phyloP scores from a whole-genome alignment of 2,113 vertebrate species.

The Crocuta crocuta region DNA sequence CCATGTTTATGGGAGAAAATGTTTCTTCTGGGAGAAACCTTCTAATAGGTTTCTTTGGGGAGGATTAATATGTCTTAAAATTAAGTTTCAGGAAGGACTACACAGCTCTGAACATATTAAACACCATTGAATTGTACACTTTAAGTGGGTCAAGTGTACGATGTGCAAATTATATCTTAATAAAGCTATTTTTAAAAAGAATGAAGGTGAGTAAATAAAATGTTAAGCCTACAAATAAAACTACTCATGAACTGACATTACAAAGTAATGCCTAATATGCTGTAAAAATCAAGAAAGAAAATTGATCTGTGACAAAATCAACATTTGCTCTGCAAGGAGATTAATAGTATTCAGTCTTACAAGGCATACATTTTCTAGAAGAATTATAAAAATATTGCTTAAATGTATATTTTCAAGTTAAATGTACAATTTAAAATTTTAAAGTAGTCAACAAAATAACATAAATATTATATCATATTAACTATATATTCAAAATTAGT shows the following conservation, averaged over 20 bases:
- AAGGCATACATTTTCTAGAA: not conserved
- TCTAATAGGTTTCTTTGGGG: not conserved
- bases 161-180: not conserved
- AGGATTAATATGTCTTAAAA: not conserved
- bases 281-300: not conserved
- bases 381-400: not conserved
- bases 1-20: not conserved
- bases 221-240: not conserved
- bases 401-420: not conserved
- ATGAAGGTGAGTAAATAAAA: not conserved
- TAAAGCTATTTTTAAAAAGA: not conserved
- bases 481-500: not conserved
- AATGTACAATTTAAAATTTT: not conserved
- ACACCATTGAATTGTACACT: not conserved
- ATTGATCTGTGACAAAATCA: not conserved
- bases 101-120: not conserved
- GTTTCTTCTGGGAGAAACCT: not conserved
- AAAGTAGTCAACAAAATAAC: not conserved
- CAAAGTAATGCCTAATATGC: not conserved
- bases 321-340: not conserved
- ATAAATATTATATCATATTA: not conserved
- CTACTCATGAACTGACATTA: not conserved
- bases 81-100: not conserved
- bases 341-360: not conserved
- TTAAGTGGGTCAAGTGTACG: not conserved